These are phyloP conservation scores for Myrmophylax atrothorax DNA, from an alignment of 2,113 vertebrate genomes.

Conservation along the genomic window DNA sequence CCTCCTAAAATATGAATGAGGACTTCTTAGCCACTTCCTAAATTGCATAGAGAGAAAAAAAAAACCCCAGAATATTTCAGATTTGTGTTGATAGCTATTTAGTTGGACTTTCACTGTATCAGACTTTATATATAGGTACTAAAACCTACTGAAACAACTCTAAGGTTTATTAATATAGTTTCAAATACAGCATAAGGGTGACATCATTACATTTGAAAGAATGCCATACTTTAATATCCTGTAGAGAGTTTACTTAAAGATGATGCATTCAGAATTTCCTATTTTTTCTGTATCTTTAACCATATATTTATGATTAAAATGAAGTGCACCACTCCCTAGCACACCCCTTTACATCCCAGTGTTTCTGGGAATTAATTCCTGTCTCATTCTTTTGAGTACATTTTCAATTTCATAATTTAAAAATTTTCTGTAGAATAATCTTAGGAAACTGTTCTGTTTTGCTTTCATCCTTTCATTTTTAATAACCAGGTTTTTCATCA, in stretches of 20 bases:
- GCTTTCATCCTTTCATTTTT: constrained; percentile 9
- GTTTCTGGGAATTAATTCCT: background rate
- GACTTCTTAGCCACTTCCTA: background rate
- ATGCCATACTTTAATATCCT: background rate
- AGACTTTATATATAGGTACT: background rate
- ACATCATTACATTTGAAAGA: background rate
- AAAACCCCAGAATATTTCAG: background rate
- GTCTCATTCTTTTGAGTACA: background rate
- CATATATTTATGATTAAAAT: background rate
- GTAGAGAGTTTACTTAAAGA: background rate
- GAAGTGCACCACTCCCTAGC: background rate
- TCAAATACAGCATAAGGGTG: background rate
- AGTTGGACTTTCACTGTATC: background rate
- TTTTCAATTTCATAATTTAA: background rate
- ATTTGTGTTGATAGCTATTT: background rate
- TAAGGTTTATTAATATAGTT: background rate
- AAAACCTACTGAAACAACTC: background rate
- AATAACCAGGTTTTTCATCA: background rate
- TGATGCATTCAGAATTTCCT: background rate
- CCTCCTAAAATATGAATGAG: background rate
- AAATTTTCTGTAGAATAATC: background rate
- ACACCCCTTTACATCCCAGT: background rate
- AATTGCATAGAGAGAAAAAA: background rate
- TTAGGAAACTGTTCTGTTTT: background rate
- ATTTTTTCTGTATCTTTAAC: background rate